Evolutionary conservation across 2,113 vertebrate genomes (phyloP), one percentile per base, ranked within the genome.

Genomic region (Notothenia coriiceps): DNA sequence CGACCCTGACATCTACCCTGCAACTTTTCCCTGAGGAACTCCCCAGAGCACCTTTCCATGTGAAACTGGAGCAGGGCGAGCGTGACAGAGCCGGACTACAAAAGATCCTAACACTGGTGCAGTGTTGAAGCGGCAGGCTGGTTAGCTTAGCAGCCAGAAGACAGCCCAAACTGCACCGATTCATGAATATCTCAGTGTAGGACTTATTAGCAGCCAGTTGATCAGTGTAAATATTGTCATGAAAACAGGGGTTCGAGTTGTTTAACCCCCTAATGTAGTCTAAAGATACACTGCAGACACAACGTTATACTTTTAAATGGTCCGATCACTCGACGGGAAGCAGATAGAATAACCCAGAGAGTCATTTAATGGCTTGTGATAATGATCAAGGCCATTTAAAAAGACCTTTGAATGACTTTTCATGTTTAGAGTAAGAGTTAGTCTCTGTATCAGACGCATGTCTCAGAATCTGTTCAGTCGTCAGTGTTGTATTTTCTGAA

Each of bases 21-120:
- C 46, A 71, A 68, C 69, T 65, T 65, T 80, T 86, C 33, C 47
- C 18, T 74, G 74, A 89, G 78, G 82, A 80, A 73, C 74, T 84
- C 55, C 46, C 69, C 81, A 83, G 66, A 87, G 52, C 52, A 17
- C 56, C 64, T 75, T 50, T 74, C 74, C 22, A 65, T 57, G 65
- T 82, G 84, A 86, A 88, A 92, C 80, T 43, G 52, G 80, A 87
- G 74, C 79, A 65, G 74, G 62, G 14, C 17, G 43, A 64, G 70
- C 14, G 8, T 89, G 78, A 82, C 75, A 33, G 69, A 73, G 43
- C 75, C 49, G 64, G 55, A 83, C 22, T 70, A 73, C 68, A 87
- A 87, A 29, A 51, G 61, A 84, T 80, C 82, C 49, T 10, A 3
- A n/a, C 22, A 52, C 46, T 71, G 33, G 22, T 44, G 54, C 9